phyloP scores from a whole-genome alignment of 2,888 invertebrate genomes.

The Erebia palarica region DNA sequence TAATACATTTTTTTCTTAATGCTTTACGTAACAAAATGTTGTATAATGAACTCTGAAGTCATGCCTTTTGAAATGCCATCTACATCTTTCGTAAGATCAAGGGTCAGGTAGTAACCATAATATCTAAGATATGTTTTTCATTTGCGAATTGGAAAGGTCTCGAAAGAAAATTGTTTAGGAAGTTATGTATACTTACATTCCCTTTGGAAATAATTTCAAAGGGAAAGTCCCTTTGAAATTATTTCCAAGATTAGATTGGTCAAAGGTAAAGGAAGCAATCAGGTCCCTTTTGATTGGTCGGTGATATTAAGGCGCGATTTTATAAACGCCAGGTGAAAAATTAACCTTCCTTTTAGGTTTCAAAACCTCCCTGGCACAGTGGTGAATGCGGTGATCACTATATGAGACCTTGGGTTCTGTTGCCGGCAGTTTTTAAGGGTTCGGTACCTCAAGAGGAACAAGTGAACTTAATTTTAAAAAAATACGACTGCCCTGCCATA shows the following conservation, averaged over 20 bases:
- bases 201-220: neutral
- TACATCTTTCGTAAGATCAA: conserved; percentile 8
- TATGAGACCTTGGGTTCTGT: no score
- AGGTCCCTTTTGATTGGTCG: neutral
- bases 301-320: neutral
- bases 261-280: neutral
- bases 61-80: conserved; percentile 8
- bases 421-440: no score
- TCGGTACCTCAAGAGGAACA: no score
- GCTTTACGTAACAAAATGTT: no score
- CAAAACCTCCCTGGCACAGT: no score
- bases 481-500: no score
- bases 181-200: neutral
- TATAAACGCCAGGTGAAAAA: neutral
- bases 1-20: no score
- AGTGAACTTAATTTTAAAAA: no score
- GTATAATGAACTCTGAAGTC: neutral
- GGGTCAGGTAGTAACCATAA: neutral
- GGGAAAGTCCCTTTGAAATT: no score
- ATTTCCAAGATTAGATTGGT: neutral
- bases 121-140: conserved; percentile 9
- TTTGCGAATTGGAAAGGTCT: neutral
- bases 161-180: neutral
- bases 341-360: no score
- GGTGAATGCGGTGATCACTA: no score